These are phyloP conservation scores for Scopus umbretta DNA, from an alignment of 2,113 vertebrate species.

Conservation along the genomic window DNA sequence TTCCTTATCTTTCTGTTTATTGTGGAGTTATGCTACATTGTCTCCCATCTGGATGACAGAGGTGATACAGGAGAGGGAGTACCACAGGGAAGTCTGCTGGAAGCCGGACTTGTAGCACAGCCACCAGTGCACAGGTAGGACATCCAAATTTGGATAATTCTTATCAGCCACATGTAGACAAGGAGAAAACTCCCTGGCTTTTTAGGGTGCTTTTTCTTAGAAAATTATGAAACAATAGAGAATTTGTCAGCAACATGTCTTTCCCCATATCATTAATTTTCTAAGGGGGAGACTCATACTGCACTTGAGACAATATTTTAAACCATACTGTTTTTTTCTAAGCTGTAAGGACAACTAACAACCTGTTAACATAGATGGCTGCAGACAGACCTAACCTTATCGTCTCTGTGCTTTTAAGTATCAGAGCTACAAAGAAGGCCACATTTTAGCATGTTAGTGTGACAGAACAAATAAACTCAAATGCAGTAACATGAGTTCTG, in stretches of 20 bases:
- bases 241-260: background rate
- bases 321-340: background rate
- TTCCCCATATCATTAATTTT: background rate
- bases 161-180: background rate
- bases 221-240: background rate
- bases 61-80: background rate
- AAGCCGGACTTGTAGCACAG: background rate
- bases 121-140: background rate
- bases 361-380: background rate
- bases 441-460: background rate
- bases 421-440: background rate
- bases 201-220: background rate
- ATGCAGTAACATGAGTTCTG: background rate
- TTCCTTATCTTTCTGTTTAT: background rate
- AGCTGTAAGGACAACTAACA: background rate
- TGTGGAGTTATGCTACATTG: background rate
- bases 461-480: background rate
- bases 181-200: background rate
- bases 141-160: background rate
- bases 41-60: background rate
- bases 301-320: background rate
- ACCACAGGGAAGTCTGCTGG: background rate
- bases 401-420: background rate
- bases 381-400: background rate
- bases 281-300: background rate